Evolutionary conservation across 1,140 invertebrate genomes (phyloP).

Genomic region (Monomorium pharaonis): DNA sequence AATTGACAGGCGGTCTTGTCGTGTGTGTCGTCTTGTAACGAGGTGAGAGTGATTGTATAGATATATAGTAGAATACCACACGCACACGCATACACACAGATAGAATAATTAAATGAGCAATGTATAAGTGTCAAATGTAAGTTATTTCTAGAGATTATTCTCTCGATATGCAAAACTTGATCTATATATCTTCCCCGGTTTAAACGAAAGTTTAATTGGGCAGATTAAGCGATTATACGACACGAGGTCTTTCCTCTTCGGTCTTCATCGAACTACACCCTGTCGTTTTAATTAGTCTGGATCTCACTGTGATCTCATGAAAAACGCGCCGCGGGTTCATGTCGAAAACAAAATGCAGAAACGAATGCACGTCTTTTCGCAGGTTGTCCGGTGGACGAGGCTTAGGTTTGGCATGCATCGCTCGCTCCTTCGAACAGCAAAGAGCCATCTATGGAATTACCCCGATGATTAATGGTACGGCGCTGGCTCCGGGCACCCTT

Average conservation of each 20-base stretch:
- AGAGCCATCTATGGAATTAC: slow-evolving; percentile 82
- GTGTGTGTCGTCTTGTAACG: slow-evolving; percentile 2
- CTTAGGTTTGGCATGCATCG: slow-evolving; percentile 82
- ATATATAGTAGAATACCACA: background rate
- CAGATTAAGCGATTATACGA: background rate
- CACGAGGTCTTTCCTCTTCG: background rate
- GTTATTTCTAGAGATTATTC: background rate
- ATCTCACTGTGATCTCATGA: background rate
- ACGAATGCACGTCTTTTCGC: slow-evolving; percentile 70
- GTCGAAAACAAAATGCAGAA: slow-evolving; percentile 15
- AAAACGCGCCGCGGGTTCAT: background rate
- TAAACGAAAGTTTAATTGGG: background rate
- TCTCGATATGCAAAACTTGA: background rate
- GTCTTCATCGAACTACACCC: background rate
- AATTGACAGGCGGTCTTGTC: slow-evolving; percentile 53
- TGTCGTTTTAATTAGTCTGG: background rate
- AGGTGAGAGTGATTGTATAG: background rate
- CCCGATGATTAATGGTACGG: slow-evolving; percentile 81
- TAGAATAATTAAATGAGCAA: background rate
- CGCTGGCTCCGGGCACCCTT: slow-evolving; percentile 69
- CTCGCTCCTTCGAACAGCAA: slow-evolving; percentile 80
- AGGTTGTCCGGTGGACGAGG: slow-evolving; percentile 73
- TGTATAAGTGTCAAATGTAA: background rate
- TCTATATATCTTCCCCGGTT: background rate
- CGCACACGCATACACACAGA: background rate